These are phyloP conservation scores for Electrophaes corylata DNA, from an alignment of 2,888 invertebrate genomes.

Conservation along the genomic window DNA sequence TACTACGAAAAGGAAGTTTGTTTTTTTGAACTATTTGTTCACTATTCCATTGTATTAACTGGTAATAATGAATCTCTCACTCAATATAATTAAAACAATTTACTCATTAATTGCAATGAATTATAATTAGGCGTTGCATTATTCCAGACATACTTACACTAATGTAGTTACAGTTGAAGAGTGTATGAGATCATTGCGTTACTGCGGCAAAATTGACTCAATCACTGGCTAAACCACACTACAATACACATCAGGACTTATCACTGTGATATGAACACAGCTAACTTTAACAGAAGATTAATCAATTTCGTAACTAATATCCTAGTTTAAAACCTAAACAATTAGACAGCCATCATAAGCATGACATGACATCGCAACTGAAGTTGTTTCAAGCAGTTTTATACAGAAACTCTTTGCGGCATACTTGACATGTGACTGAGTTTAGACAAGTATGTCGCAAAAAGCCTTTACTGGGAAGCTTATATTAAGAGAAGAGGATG, in stretches of 20 bases:
- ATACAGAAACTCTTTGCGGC: conserved; percentile 49
- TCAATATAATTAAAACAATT: conserved; percentile 43
- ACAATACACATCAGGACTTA: conserved; percentile 56
- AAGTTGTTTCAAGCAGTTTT: conserved; percentile 64
- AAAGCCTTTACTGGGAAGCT: conserved; percentile 53
- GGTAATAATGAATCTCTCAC: conserved; percentile 31
- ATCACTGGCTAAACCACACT: conserved; percentile 70
- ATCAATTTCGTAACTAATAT: conserved; percentile 59
- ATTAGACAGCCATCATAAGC: conserved; percentile 62
- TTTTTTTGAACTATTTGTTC: background rate
- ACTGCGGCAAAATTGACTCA: conserved; percentile 75
- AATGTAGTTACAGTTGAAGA: conserved; percentile 61
- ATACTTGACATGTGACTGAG: conserved; percentile 19
- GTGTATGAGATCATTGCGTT: conserved; percentile 77
- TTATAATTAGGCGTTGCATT: conserved; percentile 41
- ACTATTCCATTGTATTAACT: background rate
- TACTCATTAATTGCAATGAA: conserved; percentile 14
- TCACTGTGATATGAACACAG: conserved; percentile 54
- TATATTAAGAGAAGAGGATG: conserved; percentile 73
- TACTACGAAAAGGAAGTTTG: conserved; percentile 7
- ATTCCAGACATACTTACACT: conserved; percentile 54
- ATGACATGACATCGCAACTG: conserved; percentile 74
- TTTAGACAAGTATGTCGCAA: conserved; percentile 47
- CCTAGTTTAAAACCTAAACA: conserved; percentile 54
- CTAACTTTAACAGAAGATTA: conserved; percentile 56